Evolutionary conservation across 2,888 invertebrate genomes (phyloP).

Genomic region (Taenaris catops): DNA sequence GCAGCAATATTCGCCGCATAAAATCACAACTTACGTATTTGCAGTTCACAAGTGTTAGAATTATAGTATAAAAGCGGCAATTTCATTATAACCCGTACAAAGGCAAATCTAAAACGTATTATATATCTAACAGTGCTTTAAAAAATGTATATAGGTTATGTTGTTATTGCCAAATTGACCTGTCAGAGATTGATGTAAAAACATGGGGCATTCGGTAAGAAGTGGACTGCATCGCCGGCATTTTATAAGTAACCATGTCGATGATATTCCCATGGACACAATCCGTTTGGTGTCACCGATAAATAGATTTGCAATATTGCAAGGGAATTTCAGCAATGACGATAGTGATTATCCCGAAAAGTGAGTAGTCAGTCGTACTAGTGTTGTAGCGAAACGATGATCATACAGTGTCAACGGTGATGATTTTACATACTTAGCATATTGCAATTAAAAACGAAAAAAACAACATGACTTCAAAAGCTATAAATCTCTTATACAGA

Average conservation of each 20-base stretch:
- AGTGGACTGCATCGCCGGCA: constrained; percentile 51
- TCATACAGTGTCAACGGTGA: too few species aligned
- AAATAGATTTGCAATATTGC: constrained; percentile 57
- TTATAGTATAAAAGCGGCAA: too few species aligned
- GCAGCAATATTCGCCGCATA: constrained; percentile 55
- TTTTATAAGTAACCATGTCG: constrained; percentile 53
- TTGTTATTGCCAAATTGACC: constrained; percentile 32
- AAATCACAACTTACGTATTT: constrained; percentile 29
- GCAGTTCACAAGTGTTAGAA: constrained; percentile 1
- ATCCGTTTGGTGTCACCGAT: constrained; percentile 61
- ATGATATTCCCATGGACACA: constrained; percentile 56
- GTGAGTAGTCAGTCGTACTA: constrained; percentile 58
- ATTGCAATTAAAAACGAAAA: too few species aligned
- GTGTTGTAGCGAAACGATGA: too few species aligned
- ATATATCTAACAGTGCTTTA: too few species aligned
- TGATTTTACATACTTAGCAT: too few species aligned
- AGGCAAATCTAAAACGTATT: too few species aligned
- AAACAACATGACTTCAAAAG: too few species aligned
- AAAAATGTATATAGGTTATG: constrained; percentile 38
- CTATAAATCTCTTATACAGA: too few species aligned
- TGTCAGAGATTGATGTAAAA: constrained; percentile 26
- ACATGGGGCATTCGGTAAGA: constrained; percentile 42
- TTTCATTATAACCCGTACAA: too few species aligned
- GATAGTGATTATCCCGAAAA: constrained; percentile 38
- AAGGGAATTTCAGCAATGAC: constrained; percentile 48